These are phyloP conservation scores for Heptranchias perlo DNA, from an alignment of 2,113 vertebrate species.

Conservation along the genomic window DNA sequence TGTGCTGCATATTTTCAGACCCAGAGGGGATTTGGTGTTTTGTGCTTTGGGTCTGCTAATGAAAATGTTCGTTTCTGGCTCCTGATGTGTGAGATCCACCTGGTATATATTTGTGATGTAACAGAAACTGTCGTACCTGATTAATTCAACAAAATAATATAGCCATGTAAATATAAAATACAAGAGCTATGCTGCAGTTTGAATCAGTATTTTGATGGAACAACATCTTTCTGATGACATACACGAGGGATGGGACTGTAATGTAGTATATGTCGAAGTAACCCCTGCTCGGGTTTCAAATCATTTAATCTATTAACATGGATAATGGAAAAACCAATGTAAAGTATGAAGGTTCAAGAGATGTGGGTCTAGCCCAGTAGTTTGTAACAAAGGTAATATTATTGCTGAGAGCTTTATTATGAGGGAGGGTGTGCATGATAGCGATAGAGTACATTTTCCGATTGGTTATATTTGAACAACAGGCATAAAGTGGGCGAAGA, in stretches of 20 bases:
- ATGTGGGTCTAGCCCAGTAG: background rate
- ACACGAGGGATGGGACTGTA: background rate
- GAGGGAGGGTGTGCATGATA: background rate
- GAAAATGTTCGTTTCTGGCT: background rate
- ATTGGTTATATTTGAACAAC: background rate
- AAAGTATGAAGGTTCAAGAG: background rate
- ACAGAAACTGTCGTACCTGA: background rate
- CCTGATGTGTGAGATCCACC: background rate
- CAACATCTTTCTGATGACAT: background rate
- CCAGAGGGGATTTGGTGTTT: background rate
- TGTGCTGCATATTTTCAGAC: background rate
- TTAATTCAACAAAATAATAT: background rate
- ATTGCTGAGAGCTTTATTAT: background rate
- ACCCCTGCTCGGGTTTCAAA: slow-evolving; percentile 11
- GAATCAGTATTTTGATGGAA: background rate
- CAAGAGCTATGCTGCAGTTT: background rate
- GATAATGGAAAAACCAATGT: background rate
- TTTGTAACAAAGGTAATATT: background rate
- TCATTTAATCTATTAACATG: slow-evolving; percentile 5
- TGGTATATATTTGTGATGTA: background rate
- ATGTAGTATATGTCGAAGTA: background rate
- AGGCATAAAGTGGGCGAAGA: background rate
- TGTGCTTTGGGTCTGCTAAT: background rate
- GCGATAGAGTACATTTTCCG: background rate
- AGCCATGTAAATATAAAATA: background rate